Percentiles rank a stretch among this genome's conserved stretches.
These are phyloP conservation scores for Drosophila nigrodunni DNA, from an alignment of 1,140 invertebrate species.

Conservation along the genomic window DNA sequence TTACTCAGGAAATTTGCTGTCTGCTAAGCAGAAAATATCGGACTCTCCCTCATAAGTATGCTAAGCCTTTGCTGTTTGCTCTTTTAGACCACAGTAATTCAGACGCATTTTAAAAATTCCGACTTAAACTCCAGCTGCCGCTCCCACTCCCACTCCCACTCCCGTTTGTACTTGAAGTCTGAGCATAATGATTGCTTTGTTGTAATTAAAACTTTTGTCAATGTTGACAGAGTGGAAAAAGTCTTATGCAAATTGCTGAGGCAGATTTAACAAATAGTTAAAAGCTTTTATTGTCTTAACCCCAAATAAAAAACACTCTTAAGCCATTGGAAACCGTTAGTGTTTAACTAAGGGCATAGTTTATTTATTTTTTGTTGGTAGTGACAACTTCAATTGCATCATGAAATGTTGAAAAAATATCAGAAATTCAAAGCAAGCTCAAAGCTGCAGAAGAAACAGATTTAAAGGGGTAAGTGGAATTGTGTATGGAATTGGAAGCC, in stretches of 20 bases:
- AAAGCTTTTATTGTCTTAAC: slow-evolving; percentile 6
- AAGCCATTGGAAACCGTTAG: slow-evolving; percentile 27
- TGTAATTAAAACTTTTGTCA: slow-evolving; percentile 75
- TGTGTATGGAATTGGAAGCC: slow-evolving; percentile 39
- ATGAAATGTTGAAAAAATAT: slow-evolving; percentile 25
- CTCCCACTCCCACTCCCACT: not conserved
- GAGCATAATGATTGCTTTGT: slow-evolving; percentile 64
- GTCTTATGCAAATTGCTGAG: slow-evolving; percentile 42
- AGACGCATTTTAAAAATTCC: too few species aligned
- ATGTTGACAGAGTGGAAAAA: slow-evolving; percentile 59
- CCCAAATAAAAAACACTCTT: not conserved
- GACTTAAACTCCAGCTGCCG: not conserved
- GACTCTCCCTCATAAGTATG: slow-evolving; percentile 65
- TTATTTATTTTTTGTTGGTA: slow-evolving; percentile 9
- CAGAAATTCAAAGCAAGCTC: slow-evolving; percentile 33
- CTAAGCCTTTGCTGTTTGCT: slow-evolving; percentile 45
- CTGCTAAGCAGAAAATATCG: slow-evolving; percentile 20
- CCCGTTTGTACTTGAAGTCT: not conserved
- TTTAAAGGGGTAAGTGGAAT: not conserved
- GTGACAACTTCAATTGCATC: slow-evolving; percentile 30
- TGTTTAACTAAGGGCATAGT: slow-evolving; percentile 28
- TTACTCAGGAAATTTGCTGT: slow-evolving; percentile 37
- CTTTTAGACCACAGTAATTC: not conserved
- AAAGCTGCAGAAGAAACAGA: slow-evolving; percentile 8
- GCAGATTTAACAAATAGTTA: slow-evolving; percentile 33